Evolutionary conservation across 2,113 vertebrate species (phyloP).

Genomic region (Astur gentilis): DNA sequence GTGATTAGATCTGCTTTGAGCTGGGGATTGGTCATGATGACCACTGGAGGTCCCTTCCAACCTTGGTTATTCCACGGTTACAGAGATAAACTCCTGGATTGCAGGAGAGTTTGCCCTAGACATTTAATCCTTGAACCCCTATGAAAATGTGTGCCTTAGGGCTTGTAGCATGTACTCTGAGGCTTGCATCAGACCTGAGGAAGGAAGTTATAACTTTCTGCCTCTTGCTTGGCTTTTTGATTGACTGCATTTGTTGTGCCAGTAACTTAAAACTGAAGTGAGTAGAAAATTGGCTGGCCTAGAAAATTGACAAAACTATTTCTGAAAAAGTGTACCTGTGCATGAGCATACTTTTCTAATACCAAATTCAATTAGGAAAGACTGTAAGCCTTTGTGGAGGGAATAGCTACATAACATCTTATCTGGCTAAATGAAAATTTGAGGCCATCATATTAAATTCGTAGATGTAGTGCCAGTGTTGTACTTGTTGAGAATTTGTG

Average conservation of each 20-base stretch:
- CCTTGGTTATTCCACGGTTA: not conserved
- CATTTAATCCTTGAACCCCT: not conserved
- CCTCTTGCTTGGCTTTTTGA: not conserved
- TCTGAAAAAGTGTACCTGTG: not conserved
- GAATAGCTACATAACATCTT: not conserved
- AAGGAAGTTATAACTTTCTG: not conserved
- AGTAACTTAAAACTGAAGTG: not conserved
- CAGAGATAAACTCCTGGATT: not conserved
- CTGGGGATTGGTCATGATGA: fast-evolving
- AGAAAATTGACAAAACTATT: not conserved
- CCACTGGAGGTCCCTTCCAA: not conserved
- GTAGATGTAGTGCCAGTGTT: not conserved
- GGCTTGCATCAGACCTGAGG: not conserved
- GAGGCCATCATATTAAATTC: not conserved
- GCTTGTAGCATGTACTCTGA: not conserved
- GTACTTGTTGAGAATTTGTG: not conserved
- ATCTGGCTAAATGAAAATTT: not conserved
- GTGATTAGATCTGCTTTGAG: not conserved
- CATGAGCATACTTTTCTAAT: not conserved
- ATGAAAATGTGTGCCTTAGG: not conserved
- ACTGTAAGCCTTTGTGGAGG: not conserved
- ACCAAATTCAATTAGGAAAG: not conserved
- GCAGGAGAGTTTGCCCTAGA: not conserved
- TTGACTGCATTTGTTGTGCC: not conserved
- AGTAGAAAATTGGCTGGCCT: not conserved